phyloP scores from a whole-genome alignment of 2,113 vertebrate species.

The Zapornia atra region DNA sequence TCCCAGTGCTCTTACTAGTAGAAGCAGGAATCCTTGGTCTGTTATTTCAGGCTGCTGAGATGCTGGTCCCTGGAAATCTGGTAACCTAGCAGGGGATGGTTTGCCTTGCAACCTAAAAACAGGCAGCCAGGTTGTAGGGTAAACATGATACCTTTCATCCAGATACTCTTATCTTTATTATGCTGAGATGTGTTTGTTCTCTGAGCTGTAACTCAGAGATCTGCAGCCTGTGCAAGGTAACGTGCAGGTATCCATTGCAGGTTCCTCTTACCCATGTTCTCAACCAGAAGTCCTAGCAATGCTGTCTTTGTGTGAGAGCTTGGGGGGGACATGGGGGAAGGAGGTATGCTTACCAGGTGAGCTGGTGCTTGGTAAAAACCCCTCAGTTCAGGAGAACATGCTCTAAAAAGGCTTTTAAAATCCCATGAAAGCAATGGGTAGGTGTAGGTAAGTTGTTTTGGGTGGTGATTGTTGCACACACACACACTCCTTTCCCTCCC shows the following conservation, averaged over 20 bases:
- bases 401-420: not conserved
- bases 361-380: not conserved
- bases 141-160: not conserved
- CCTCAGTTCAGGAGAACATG: not conserved
- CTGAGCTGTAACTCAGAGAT: not conserved
- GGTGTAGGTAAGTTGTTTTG: not conserved
- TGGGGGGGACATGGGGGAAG: not conserved
- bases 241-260: not conserved
- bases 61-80: not conserved
- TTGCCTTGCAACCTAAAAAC: not conserved
- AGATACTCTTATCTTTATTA: not conserved
- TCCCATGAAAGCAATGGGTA: not conserved
- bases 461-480: not conserved
- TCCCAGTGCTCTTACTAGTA: not conserved
- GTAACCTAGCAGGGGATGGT: too few relatives aligned
- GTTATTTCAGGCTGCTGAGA: not conserved
- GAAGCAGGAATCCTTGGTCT: not conserved
- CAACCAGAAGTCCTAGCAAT: not conserved
- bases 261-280: not conserved
- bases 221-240: not conserved
- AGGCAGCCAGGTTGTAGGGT: not conserved
- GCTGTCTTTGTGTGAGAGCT: not conserved
- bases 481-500: not conserved
- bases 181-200: not conserved
- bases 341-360: not conserved